Base-by-base conservation (phyloP, 1,140 invertebrate genomes). In the Heliconius eleuchia region DNA sequence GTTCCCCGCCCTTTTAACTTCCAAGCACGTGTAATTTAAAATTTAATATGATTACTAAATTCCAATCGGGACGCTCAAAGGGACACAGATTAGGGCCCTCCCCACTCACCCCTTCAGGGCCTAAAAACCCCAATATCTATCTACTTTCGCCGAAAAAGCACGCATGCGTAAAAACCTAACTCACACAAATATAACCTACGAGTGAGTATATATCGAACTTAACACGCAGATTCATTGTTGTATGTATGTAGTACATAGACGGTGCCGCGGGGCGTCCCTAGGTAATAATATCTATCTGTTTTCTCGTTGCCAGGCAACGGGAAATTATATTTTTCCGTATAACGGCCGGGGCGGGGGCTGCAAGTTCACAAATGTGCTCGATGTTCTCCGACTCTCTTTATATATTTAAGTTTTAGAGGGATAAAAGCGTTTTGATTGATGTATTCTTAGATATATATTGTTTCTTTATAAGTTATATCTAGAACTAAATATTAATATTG, bases 41-140 rank as follows among this genome's bases (percentile, higher is more conserved):
- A 94, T 94, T 92, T 94, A 94, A 94, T 94, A 94, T 94, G 91
- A 94, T 93, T 93, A 94, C 92, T 93, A 94, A 94, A 94, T 93
- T 94, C 91, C 91, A 94, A 93, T 92, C 91, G 91, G 90, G 88
- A 85, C 82, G 84, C 87, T 92, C 92, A 94, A 94, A 94, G 92
- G 92, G 91, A 89, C 91, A 91, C 89, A 92, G 92, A 94, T 94
- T 94, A 94, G 90, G 90, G 88, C 86, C 86, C 81, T 84, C 83
- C 86, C 85, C 85, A 73, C 87, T 78, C 83, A 83, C 86, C 86
- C 85, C 82, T 85, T 83, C 79, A 78, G 86, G 87, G 83, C 87
- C 91, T 91, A 91, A 92, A 92, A 92, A 93, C 89, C 90, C 90
- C 92, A 92, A 92, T 94, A 91, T 91, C 91, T 88, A 92, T 91